Evolutionary conservation across 2,888 invertebrate species (phyloP).

Genomic region (Drosophila paracracens): DNA sequence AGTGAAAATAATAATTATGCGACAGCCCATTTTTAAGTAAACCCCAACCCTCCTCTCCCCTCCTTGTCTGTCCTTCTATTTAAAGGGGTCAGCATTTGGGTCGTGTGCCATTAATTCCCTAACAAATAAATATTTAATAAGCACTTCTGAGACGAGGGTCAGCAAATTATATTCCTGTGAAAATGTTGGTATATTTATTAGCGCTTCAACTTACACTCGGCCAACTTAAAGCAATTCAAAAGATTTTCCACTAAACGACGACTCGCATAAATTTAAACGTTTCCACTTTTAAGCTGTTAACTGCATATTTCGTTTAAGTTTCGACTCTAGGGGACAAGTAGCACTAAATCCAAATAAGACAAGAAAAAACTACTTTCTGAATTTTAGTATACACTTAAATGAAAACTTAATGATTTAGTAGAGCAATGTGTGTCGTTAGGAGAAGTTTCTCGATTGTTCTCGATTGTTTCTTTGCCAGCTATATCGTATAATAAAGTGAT

Average conservation of each 20-base stretch:
- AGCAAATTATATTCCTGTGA: constrained; percentile 23
- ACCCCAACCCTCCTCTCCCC: background rate
- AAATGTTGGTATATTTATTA: constrained; percentile 40
- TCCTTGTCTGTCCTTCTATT: background rate
- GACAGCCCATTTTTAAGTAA: constrained; percentile 32
- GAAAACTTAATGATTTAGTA: background rate
- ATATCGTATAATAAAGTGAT: background rate
- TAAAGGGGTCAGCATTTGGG: constrained; percentile 8
- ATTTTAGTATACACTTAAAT: background rate
- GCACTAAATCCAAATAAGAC: background rate
- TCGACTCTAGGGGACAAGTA: background rate
- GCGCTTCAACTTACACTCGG: background rate
- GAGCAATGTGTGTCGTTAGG: background rate
- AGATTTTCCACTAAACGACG: background rate
- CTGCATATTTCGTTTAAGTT: background rate
- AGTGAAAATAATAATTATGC: constrained; percentile 69
- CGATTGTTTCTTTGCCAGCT: background rate
- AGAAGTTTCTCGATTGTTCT: background rate
- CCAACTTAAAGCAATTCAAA: background rate
- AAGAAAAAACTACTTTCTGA: background rate
- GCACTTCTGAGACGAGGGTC: constrained; percentile 45
- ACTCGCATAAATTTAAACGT: background rate
- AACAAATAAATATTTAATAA: constrained; percentile 73
- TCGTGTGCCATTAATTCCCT: constrained; percentile 43
- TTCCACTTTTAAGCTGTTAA: background rate